Base-by-base conservation (phyloP, 2,113 vertebrate genomes). In the Calonectris borealis region DNA sequence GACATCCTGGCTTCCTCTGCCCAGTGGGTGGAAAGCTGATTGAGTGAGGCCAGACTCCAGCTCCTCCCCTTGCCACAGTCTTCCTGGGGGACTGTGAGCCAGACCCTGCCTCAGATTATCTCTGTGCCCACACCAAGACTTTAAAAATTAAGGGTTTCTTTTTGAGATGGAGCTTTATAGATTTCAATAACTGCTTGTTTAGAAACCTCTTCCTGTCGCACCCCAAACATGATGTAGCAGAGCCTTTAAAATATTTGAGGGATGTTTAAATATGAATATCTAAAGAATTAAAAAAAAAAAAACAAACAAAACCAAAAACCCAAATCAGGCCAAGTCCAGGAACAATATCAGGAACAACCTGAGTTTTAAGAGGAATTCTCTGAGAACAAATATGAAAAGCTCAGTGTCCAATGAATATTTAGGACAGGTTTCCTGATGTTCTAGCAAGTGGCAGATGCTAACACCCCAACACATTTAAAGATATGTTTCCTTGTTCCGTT, bases 341-440 rank as follows among this genome's bases (percentile, higher is more conserved):
- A 83, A 34, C 1, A 68, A 6, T 5, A 24, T 25, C 8, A 44
- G 26, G 2, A 60, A 26, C 4, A 64, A 0, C 2, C 2, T 16
- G 11, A 57, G 2, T 25, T 82, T 90, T 87, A 44, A 42, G 11
- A 51, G 2, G 11, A 26, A 1, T 44, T 71, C 2, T 57, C 10
- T 58, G 24, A 54, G 3, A 73, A 62, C 2, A 66, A 60, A 42
- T 21, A 71, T 4, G 1, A 57, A 83, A 71, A 52, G 1, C 2
- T 44, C 1, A 2, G 4, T 19, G 8, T 42, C 6, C 5, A 8
- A 25, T 40, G 15, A 65, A 10, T 48, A 9, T 61, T 88, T 77
- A 22, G 5, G 12, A 62, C 5, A 76, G 5, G 6, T 4, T 51
- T 64, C 27, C 27, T 69, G 24, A 31, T 7, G 3, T 31, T 58